A percentile compares a stretch with the other conserved stretches of the same genome.
These are phyloP conservation scores for Apostichopus leukothele DNA, from an alignment of 53 echinoderm and acorn worm genomes.

Conservation along the genomic window DNA sequence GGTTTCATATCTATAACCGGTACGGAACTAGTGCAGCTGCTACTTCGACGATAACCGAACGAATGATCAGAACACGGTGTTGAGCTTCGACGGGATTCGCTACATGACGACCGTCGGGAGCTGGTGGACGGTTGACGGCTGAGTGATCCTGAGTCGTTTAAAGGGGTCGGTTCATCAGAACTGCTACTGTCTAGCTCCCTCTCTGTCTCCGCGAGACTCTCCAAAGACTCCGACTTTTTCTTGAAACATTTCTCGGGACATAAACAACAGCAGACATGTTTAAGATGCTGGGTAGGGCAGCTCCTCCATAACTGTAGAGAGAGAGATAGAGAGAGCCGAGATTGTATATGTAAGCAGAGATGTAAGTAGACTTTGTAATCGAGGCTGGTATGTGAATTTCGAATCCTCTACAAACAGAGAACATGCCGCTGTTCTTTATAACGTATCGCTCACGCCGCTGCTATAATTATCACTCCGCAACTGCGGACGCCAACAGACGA, in stretches of 20 bases:
- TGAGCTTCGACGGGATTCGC: constrained; percentile 87
- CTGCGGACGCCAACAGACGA: no score
- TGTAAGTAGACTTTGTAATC: no score
- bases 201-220: constrained; percentile 31
- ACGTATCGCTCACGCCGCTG: no score
- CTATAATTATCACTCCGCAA: no score
- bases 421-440: no score
- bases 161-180: constrained; percentile 45
- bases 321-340: background rate
- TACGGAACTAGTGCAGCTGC: constrained; percentile 86
- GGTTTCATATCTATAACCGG: constrained; percentile 99
- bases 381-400: no score
- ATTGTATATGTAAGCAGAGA: no score
- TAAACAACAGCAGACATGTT: constrained; percentile 36
- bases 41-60: constrained; percentile 68
- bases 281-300: constrained; percentile 33
- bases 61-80: constrained; percentile 77
- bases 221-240: constrained; percentile 25
- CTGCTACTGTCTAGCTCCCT: constrained; percentile 4
- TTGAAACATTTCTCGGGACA: constrained; percentile 32
- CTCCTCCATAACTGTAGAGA: constrained; percentile 29
- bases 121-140: constrained; percentile 65
- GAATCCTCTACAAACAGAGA: no score
- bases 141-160: constrained; percentile 34
- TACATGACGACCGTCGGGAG: constrained; percentile 87